Percentiles rank a stretch among this genome's conserved stretches.
Evolutionary conservation across 2,888 invertebrate species (phyloP).

Genomic region (Oligia latruncula): DNA sequence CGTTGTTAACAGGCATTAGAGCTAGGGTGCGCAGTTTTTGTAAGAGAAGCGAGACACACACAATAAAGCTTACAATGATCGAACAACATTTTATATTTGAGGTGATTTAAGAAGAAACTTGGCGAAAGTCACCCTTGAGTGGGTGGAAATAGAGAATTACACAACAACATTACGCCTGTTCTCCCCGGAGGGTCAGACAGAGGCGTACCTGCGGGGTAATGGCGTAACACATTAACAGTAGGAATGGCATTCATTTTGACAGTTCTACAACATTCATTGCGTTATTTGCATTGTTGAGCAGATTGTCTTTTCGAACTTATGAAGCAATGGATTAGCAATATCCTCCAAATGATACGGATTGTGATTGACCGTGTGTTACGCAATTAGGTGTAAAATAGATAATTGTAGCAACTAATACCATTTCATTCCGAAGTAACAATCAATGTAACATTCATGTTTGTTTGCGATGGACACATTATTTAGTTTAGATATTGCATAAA

Average conservation of each 20-base stretch:
- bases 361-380: background rate
- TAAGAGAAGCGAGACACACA: background rate
- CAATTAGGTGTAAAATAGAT: background rate
- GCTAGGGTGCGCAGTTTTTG: constrained; percentile 32
- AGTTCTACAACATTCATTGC: background rate
- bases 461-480: background rate
- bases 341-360: background rate
- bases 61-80: background rate
- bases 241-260: background rate
- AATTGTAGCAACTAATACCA: no score
- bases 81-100: background rate
- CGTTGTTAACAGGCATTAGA: constrained; percentile 37
- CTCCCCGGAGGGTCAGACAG: background rate
- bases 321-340: background rate
- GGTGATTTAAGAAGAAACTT: background rate
- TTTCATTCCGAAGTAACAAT: no score
- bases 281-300: background rate
- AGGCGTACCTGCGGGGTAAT: background rate
- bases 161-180: background rate
- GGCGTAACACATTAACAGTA: background rate
- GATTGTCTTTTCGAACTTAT: no score
- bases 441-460: background rate
- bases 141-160: background rate
- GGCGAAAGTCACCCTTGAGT: background rate
- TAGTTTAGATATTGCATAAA: background rate